Percentiles rank a stretch among this genome's conserved stretches.
Evolutionary conservation across 2,888 invertebrate species (phyloP).

Genomic region (Ryuthela nishihirai): DNA sequence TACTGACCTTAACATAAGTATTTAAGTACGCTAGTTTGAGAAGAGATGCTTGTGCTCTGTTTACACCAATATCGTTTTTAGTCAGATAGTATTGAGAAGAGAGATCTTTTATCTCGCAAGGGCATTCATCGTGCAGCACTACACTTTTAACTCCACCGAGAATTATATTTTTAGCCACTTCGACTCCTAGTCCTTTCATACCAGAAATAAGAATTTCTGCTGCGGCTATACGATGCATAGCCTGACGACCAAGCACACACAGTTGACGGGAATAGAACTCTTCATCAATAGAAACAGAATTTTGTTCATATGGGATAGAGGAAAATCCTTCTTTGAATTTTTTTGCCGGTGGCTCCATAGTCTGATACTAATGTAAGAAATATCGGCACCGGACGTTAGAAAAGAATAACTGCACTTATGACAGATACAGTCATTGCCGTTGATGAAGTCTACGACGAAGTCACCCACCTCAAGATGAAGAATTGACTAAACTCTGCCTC

Average conservation of each 20-base stretch:
- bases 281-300: too few relatives aligned
- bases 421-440: too few relatives aligned
- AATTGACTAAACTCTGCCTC: too few relatives aligned
- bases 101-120: conserved; percentile 68
- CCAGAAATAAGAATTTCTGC: conserved; percentile 94
- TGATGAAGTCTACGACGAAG: too few relatives aligned
- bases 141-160: conserved; percentile 97
- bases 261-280: conserved; percentile 54
- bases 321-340: too few relatives aligned
- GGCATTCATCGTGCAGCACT: conserved; percentile 81
- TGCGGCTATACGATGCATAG: conserved; percentile 95
- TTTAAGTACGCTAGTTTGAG: conserved; percentile 81
- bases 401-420: too few relatives aligned
- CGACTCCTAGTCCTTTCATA: conserved; percentile 91
- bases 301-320: too few relatives aligned
- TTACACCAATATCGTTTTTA: conserved; percentile 77
- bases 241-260: conserved; percentile 92
- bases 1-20: conserved; percentile 79
- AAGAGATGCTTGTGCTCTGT: conserved; percentile 76
- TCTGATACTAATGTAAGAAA: too few relatives aligned
- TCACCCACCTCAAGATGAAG: too few relatives aligned
- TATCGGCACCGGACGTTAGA: too few relatives aligned
- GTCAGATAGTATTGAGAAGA: conserved; percentile 86
- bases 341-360: too few relatives aligned
- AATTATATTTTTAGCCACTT: conserved; percentile 97